Percentiles rank a stretch among this genome's conserved stretches.
phyloP scores from a whole-genome alignment of 2,113 vertebrate species.

The Bos indicus region DNA sequence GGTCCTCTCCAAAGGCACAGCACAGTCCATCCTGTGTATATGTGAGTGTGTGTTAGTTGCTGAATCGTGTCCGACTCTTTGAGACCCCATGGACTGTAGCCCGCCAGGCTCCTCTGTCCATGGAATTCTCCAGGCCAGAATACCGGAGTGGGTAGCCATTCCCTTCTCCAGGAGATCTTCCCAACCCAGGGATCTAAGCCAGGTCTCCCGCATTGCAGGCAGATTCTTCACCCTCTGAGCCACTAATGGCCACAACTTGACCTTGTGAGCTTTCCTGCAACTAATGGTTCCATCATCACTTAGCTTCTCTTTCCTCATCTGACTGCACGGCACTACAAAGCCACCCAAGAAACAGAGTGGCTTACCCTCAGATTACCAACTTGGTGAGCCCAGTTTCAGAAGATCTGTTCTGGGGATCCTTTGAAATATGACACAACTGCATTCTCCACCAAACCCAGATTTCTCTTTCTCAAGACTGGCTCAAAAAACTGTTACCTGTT shows the following conservation, averaged over 20 bases:
- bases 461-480: background rate
- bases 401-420: background rate
- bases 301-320: background rate
- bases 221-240: background rate
- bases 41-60: background rate
- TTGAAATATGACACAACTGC: background rate
- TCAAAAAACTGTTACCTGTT: background rate
- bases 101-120: background rate
- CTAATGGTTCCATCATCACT: no score
- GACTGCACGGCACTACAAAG: background rate
- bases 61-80: background rate
- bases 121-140: background rate
- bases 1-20: background rate
- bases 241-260: background rate
- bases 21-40: background rate
- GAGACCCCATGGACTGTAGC: background rate
- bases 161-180: background rate
- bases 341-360: background rate
- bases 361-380: background rate
- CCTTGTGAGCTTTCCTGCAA: background rate
- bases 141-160: background rate
- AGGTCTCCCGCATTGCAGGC: rapidly evolving
- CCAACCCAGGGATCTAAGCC: background rate
- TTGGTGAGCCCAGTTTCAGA: background rate
- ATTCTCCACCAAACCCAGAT: background rate